Evolutionary conservation across 2,888 invertebrate genomes (phyloP), one percentile per base, ranked within the genome.

Genomic region (Linnaemya tessellans): DNA sequence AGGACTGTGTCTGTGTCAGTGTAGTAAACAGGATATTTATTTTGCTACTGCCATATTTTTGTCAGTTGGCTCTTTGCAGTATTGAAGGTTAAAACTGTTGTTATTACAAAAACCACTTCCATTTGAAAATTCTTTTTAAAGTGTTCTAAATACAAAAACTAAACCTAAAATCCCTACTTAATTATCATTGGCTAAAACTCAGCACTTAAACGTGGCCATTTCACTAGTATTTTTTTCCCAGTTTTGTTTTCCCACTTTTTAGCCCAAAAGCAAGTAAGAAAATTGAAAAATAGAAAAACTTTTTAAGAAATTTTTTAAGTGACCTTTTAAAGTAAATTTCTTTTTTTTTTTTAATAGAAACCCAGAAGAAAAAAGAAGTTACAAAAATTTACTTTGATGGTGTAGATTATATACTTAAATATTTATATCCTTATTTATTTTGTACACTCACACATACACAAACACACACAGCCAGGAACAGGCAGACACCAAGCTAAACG

Each of bases 351-450:
- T 30, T 30, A 30, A 30, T 8, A 38, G 41, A 64, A 56, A 70
- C 35, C 7, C 11, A 41, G 30, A n/a, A 25, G 10, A 11, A 46
- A 67, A 51, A 4, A 41, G 7, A n/a, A n/a, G n/a, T n/a, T 56
- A 62, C 3, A n/a, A 46, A 79, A 65, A 74, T 75, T 82, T 43
- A 71, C 60, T 80, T 80, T 85, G 85, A 81, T 84, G 81, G 68
- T 75, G 74, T 75, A 71, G 79, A 85, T 85, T 85, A 82, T 60
- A 70, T 82, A 56, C 70, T 83, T 83, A 78, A 82, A 77, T 70
- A 82, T 82, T 82, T 77, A 71, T 82, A 58, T 56, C 30, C 46
- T 62, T 70, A 62, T 78, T 70, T 67, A 74, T 80, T 73, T 58
- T 58, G 13, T 18, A 3, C 70, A 83, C 41, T 64, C 30, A 51